phyloP scores from a whole-genome alignment of 2,888 invertebrate species.

The Eurytoma californica region DNA sequence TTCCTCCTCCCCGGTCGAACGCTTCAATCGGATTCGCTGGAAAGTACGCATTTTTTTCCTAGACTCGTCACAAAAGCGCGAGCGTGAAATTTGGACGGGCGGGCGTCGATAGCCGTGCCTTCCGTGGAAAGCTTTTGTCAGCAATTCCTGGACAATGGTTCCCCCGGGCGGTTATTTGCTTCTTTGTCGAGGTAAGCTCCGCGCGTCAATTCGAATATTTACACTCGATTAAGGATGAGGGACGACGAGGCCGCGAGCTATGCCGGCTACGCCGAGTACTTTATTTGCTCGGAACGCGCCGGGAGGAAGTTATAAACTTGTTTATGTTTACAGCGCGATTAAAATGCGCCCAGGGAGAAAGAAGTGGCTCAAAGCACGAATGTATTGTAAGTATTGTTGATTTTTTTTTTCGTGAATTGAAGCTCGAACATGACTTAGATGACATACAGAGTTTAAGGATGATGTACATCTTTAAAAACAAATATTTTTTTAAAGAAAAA shows the following conservation, averaged over 20 bases:
- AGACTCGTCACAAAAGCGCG: background rate
- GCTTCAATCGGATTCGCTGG: too few species aligned
- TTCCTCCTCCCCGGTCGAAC: too few species aligned
- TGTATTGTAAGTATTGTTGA: background rate
- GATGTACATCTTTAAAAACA: too few species aligned
- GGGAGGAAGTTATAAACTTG: slow-evolving; percentile 43
- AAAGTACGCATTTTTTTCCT: background rate
- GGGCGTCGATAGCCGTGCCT: background rate
- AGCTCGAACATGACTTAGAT: too few species aligned
- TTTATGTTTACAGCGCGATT: slow-evolving; percentile 49
- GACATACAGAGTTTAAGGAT: too few species aligned
- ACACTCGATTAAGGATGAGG: slow-evolving; percentile 24
- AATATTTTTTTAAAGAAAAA: too few species aligned
- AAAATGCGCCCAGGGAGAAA: background rate
- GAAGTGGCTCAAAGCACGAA: background rate
- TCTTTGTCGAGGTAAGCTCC: background rate
- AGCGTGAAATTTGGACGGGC: background rate
- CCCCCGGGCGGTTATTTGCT: background rate
- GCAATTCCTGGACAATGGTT: background rate
- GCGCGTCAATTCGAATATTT: slow-evolving; percentile 30
- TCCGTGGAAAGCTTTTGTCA: slow-evolving; percentile 12
- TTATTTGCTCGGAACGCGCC: slow-evolving; percentile 25
- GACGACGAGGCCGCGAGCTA: background rate
- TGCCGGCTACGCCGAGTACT: background rate
- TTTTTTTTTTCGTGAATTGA: background rate